Conservation (phyloP, 2,888 invertebrate genomes). For the Trilocha varians region DNA sequence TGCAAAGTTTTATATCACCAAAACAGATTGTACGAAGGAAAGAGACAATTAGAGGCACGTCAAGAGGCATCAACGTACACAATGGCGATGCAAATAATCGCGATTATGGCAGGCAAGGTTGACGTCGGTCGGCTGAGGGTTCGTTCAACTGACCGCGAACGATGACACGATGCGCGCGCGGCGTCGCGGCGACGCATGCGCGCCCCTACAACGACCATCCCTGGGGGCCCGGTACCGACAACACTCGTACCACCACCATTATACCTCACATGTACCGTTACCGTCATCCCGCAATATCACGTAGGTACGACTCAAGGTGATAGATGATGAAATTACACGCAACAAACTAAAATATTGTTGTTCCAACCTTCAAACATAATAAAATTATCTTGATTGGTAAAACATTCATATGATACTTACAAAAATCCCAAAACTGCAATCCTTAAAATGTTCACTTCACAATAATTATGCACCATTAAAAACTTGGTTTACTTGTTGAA, state of each 20-base stretch:
- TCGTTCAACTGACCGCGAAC: conserved; percentile 72
- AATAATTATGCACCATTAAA: conserved; percentile 32
- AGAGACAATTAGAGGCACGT: conserved; percentile 36
- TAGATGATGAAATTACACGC: conserved; percentile 12
- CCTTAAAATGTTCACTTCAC: conserved; percentile 48
- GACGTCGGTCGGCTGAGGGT: conserved; percentile 65
- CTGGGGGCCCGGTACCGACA: background rate
- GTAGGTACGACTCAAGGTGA: background rate
- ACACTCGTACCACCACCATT: no score
- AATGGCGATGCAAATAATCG: conserved; percentile 70
- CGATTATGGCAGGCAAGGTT: conserved; percentile 73
- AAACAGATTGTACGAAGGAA: background rate
- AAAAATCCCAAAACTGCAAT: conserved; percentile 56
- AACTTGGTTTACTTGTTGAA: conserved; percentile 53
- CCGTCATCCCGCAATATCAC: background rate
- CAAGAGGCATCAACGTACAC: conserved; percentile 43
- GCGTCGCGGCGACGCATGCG: conserved; percentile 50
- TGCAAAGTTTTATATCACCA: background rate
- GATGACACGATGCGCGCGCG: conserved; percentile 65
- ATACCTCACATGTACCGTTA: no score
- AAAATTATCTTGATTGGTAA: conserved; percentile 5
- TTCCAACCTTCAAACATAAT: background rate
- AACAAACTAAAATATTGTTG: conserved; percentile 4
- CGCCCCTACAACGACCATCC: conserved; percentile 22
- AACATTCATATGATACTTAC: conserved; percentile 32